These are phyloP conservation scores for Myocastor coypus DNA, from an alignment of 2,113 vertebrate species.

Conservation along the genomic window DNA sequence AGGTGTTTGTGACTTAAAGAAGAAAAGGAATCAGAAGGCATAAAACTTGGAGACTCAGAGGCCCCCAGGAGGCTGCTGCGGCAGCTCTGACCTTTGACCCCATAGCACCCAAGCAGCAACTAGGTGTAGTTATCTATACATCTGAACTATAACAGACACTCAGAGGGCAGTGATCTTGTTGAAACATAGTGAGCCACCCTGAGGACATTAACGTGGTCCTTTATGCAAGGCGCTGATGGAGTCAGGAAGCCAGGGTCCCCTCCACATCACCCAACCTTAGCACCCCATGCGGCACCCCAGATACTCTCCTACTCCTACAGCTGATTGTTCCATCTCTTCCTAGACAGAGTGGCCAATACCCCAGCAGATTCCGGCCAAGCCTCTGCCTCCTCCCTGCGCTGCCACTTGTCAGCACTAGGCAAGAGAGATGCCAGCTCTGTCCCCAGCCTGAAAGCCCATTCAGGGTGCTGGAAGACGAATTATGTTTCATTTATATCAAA, in stretches of 20 bases:
- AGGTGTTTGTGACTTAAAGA: background rate
- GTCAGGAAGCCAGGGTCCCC: background rate
- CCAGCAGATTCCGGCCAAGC: background rate
- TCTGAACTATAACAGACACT: background rate
- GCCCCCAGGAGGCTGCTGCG: background rate
- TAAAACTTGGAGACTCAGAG: background rate
- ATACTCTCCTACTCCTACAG: background rate
- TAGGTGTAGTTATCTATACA: too few species aligned
- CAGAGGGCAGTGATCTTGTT: background rate
- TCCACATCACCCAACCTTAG: background rate
- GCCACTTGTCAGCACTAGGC: slow-evolving; percentile 83
- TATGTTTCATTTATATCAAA: slow-evolving; percentile 93
- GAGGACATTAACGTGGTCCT: background rate
- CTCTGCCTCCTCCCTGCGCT: slow-evolving; percentile 49
- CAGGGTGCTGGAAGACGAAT: slow-evolving; percentile 89
- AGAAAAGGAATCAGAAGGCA: background rate
- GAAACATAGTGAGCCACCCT: background rate
- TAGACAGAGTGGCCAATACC: fast-evolving
- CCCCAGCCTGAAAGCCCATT: slow-evolving; percentile 86
- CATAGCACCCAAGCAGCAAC: too few species aligned
- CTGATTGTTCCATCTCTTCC: background rate
- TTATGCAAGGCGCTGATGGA: background rate
- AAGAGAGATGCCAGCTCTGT: slow-evolving; percentile 84
- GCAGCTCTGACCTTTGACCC: background rate
- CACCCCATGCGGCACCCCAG: background rate